Evolutionary conservation across 2,797 vertebrate species (phyloP), one percentile per base, ranked within the genome.

Genomic region (Gobionotothen gibberifrons): DNA sequence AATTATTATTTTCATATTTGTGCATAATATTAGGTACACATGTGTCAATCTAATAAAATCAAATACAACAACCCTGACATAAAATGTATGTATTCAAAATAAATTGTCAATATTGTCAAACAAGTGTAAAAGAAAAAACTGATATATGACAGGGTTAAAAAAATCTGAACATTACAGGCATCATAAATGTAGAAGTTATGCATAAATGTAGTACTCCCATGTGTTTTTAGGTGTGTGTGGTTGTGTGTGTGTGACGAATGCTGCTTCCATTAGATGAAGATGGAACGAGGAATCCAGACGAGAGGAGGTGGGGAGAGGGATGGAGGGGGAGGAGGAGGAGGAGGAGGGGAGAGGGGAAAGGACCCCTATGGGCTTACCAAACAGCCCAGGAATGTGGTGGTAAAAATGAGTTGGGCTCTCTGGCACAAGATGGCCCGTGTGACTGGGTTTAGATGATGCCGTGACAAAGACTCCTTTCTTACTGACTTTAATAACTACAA

Each of bases 401-500:
- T 93, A 90, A 92, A 93, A 93, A 87, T 81, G 77, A 91, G 88
- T 92, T 93, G 89, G 92, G 90, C 88, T 95, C 93, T 92, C 92
- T 93, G 93, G 94, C 90, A 93, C 93, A 91, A 88, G 86, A 92
- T 92, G 89, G 90, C 86, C 92, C 89, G 91, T 94, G 94, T 95
- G 95, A 95, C 93, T 88, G 83, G 93, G 87, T 93, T 87, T 90
- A 92, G 91, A 91, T 90, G 90, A 88, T 79, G 86, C 79, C 59
- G n/a, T 82, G 94, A 96, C 95, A 96, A 96, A 95, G 93, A 92
- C 91, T 88, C 87, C 95, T 95, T 97, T 96, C 96, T 96, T 94
- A 91, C 43, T 78, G 81, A 87, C 76, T 89, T 92, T 93, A 93
- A 94, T 91, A 89, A 92, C 88, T 89, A 92, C 93, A 82, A 85